A percentile compares a stretch with the other conserved stretches of the same genome.
Evolutionary conservation across 2,888 invertebrate species (phyloP).

Genomic region (Scrobipalpa costella): DNA sequence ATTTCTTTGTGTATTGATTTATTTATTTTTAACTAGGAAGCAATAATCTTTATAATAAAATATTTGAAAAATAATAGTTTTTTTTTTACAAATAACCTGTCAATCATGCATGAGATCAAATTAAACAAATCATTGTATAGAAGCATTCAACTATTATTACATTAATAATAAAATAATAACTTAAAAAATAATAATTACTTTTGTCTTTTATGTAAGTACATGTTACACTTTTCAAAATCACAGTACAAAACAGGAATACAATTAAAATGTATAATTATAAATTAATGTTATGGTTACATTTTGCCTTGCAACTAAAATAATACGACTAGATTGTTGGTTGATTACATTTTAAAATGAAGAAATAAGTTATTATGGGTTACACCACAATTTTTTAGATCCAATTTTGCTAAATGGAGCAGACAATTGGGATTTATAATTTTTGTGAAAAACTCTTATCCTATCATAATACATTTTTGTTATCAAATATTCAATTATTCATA

Average conservation of each 20-base stretch:
- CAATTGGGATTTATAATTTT: no score
- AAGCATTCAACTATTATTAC: constrained; percentile 23
- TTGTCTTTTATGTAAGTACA: constrained; percentile 13
- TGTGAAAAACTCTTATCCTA: no score
- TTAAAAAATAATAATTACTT: constrained; percentile 12
- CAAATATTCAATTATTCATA: no score
- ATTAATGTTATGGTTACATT: not conserved
- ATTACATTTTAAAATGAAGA: not conserved
- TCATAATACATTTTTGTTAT: no score
- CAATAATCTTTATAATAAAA: not conserved
- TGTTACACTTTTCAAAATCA: constrained; percentile 23
- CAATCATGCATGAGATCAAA: not conserved
- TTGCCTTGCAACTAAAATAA: not conserved
- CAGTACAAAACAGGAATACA: constrained; percentile 28
- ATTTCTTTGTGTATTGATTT: not conserved
- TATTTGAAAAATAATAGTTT: not conserved
- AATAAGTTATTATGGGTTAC: not conserved
- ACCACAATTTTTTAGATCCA: not conserved
- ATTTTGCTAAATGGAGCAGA: no score
- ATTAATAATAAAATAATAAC: not conserved
- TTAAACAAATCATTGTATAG: constrained; percentile 8
- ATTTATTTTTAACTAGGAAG: not conserved
- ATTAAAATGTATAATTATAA: not conserved
- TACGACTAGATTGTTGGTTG: not conserved
- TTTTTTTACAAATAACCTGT: no score